Evolutionary conservation across 2,888 invertebrate genomes (phyloP).

Genomic region (Brachyopa scutellaris): DNA sequence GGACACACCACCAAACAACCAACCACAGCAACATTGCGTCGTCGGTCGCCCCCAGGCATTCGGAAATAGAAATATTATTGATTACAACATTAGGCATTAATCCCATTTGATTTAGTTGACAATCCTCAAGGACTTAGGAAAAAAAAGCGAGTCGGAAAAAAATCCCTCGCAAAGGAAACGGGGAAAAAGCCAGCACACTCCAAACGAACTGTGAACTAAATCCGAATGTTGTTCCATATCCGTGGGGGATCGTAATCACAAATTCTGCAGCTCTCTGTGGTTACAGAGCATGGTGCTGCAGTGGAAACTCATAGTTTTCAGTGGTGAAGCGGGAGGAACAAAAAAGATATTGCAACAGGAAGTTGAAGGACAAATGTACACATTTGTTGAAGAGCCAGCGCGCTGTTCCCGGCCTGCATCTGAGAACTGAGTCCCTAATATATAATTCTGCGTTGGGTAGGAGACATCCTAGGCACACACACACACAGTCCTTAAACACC

Average conservation of each 20-base stretch:
- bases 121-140: slow-evolving; percentile 44
- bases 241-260: slow-evolving; percentile 62
- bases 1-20: slow-evolving; percentile 36
- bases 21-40: neutral
- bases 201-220: slow-evolving; percentile 16
- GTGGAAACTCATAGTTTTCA: slow-evolving; percentile 2
- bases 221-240: slow-evolving; percentile 49
- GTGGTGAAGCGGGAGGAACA: neutral
- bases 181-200: neutral
- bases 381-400: slow-evolving; percentile 34
- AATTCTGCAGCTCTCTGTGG: slow-evolving; percentile 56
- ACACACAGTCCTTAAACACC: slow-evolving; percentile 26
- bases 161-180: neutral
- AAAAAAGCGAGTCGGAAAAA: slow-evolving; percentile 5
- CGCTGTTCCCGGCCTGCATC: slow-evolving; percentile 37
- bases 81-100: slow-evolving; percentile 60
- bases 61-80: slow-evolving; percentile 65
- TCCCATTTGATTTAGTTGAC: slow-evolving; percentile 58
- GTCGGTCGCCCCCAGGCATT: slow-evolving; percentile 16
- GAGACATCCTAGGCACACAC: slow-evolving; percentile 17
- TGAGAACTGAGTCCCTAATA: slow-evolving; percentile 49
- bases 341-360: slow-evolving; percentile 55
- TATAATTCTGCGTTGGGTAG: slow-evolving; percentile 57
- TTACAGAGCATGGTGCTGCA: slow-evolving; percentile 26
- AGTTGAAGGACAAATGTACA: slow-evolving; percentile 66